Percentiles rank a stretch among this genome's conserved stretches.
These are phyloP conservation scores for Onchidella celtica DNA, from an alignment of 2,888 invertebrate species.

Conservation along the genomic window DNA sequence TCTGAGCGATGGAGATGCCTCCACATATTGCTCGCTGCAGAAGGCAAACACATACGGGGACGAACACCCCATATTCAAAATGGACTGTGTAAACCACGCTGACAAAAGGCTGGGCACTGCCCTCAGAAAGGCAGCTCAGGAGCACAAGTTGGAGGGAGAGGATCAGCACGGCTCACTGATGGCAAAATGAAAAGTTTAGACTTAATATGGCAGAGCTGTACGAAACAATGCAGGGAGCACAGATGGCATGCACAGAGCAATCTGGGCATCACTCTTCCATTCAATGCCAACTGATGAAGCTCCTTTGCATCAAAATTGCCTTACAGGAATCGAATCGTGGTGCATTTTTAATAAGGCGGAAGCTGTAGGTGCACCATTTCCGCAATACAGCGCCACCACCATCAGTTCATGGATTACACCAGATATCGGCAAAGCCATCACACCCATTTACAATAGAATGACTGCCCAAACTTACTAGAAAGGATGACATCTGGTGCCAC, in stretches of 20 bases:
- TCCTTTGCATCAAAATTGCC: constrained; percentile 34
- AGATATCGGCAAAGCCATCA: not conserved
- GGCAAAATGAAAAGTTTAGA: constrained; percentile 21
- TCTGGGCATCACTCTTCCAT: constrained; percentile 44
- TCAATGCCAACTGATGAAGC: constrained; percentile 26
- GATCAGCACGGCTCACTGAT: constrained; percentile 15
- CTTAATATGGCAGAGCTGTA: constrained; percentile 27
- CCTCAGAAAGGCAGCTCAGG: constrained; percentile 16
- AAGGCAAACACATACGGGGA: not conserved
- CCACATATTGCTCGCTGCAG: constrained; percentile 5
- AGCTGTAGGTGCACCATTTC: not conserved
- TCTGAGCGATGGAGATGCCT: constrained; percentile 26
- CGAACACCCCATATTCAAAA: not conserved
- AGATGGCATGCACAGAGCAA: constrained; percentile 8
- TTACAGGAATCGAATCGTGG: constrained; percentile 15
- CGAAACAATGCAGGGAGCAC: not conserved
- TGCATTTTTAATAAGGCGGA: constrained; percentile 35
- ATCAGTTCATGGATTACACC: not conserved
- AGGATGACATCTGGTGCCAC: constrained; percentile 31
- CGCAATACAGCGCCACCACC: not conserved
- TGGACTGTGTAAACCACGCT: constrained; percentile 37
- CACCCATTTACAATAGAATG: constrained; percentile 22
- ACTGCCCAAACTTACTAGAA: constrained; percentile 20
- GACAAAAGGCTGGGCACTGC: constrained; percentile 43
- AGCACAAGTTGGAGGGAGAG: constrained; percentile 33